These are phyloP conservation scores for Eulithis testata DNA, from an alignment of 2,888 invertebrate species.

Conservation along the genomic window DNA sequence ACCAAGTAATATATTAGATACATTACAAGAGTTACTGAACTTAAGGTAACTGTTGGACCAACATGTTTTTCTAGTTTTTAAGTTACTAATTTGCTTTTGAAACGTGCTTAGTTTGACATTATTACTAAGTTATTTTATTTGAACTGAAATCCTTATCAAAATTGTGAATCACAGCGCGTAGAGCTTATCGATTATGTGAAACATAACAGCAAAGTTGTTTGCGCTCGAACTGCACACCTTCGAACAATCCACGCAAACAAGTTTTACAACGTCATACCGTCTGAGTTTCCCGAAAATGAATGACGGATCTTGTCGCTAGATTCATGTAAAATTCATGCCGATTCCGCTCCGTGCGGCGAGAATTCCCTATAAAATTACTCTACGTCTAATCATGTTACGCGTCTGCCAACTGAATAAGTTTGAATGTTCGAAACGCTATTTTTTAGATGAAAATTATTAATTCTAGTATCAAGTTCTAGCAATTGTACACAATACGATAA, in stretches of 20 bases:
- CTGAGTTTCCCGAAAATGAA: constrained; percentile 62
- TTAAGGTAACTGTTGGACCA: too few relatives aligned
- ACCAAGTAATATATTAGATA: too few relatives aligned
- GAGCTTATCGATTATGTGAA: constrained; percentile 14
- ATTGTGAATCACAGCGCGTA: not conserved
- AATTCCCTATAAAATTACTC: constrained; percentile 77
- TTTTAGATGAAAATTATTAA: not conserved
- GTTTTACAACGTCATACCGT: constrained; percentile 38
- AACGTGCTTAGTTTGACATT: too few relatives aligned
- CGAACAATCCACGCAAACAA: constrained; percentile 36
- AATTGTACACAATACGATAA: too few relatives aligned
- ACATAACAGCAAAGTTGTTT: constrained; percentile 25
- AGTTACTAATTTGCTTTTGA: too few relatives aligned
- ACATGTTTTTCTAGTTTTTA: too few relatives aligned
- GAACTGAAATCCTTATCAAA: too few relatives aligned
- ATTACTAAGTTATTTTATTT: too few relatives aligned
- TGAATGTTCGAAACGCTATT: constrained; percentile 32
- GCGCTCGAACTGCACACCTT: constrained; percentile 25
- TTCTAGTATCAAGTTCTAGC: too few relatives aligned
- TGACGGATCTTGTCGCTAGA: constrained; percentile 66
- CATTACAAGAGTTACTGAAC: too few relatives aligned
- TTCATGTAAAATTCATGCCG: constrained; percentile 81
- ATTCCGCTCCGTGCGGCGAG: constrained; percentile 50
- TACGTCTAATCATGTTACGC: constrained; percentile 74
- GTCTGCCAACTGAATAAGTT: constrained; percentile 54